phyloP scores from a whole-genome alignment of 2,888 invertebrate genomes.

The Melanophora roralis region DNA sequence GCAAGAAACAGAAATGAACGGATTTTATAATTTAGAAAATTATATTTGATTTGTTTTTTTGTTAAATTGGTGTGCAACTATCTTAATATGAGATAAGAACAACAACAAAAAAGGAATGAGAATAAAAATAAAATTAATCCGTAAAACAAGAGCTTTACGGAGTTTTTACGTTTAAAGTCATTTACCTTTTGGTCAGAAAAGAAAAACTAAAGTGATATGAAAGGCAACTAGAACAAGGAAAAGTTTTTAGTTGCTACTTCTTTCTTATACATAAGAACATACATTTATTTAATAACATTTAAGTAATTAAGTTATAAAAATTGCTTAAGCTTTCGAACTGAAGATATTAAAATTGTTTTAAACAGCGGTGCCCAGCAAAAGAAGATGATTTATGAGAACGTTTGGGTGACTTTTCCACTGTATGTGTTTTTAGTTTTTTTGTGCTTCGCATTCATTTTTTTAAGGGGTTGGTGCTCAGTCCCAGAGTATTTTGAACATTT shows the following conservation, averaged over 20 bases:
- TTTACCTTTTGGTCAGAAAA: conserved; percentile 21
- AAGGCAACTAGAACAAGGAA: neutral
- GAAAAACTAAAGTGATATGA: neutral
- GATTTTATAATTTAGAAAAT: conserved; percentile 13
- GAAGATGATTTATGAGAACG: neutral
- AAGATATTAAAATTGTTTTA: no score
- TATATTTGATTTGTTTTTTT: no score
- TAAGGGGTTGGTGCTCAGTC: no score
- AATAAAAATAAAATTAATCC: conserved; percentile 5
- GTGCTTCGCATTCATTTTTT: no score
- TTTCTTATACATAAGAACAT: no score
- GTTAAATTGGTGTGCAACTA: neutral
- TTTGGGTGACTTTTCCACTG: no score
- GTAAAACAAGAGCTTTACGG: neutral
- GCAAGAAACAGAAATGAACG: neutral
- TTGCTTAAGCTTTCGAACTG: no score
- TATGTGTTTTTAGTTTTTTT: no score
- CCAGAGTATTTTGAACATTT: no score
- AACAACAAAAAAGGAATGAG: no score
- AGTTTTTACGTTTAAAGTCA: conserved; percentile 17
- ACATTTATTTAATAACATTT: neutral
- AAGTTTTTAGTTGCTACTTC: neutral
- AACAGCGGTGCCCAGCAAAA: neutral
- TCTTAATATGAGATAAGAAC: conserved; percentile 18
- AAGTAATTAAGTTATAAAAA: no score